Percentiles rank a stretch among this genome's conserved stretches.
Conservation (phyloP, 1,140 invertebrate species). For the Pygmarrhopalites habei region DNA sequence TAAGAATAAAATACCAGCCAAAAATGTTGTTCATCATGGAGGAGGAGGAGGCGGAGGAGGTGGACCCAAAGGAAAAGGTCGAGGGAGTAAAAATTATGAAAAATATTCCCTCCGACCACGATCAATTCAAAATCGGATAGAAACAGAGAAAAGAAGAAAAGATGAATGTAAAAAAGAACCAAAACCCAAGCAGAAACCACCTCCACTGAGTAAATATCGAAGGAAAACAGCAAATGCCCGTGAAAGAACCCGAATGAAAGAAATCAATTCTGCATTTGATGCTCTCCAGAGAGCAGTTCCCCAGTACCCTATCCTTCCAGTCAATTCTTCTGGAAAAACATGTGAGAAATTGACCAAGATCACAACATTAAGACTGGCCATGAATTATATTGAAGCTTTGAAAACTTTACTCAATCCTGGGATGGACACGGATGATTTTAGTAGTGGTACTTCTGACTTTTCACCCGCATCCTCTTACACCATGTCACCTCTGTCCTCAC, state of each 20-base stretch:
- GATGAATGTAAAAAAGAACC: conserved; percentile 41
- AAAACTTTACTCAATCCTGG: conserved; percentile 45
- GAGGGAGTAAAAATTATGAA: conserved; percentile 37
- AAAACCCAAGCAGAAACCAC: conserved; percentile 62
- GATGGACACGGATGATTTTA: neutral
- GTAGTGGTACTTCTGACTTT: conserved; percentile 23
- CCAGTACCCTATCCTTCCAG: conserved; percentile 41
- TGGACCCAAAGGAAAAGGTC: neutral
- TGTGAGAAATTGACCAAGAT: conserved; percentile 81
- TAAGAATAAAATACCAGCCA: conserved; percentile 11
- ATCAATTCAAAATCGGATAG: conserved; percentile 49
- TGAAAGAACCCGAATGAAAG: conserved; percentile 74
- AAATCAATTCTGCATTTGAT: conserved; percentile 83
- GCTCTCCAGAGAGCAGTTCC: conserved; percentile 67
- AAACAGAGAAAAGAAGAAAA: conserved; percentile 45
- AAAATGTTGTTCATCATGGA: too few relatives aligned
- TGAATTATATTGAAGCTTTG: conserved; percentile 73
- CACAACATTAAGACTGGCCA: conserved; percentile 73
- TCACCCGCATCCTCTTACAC: conserved; percentile 37
- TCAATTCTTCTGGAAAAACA: conserved; percentile 45
- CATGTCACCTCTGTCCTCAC: conserved; percentile 28
- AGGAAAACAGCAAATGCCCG: conserved; percentile 81
- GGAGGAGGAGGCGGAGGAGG: too few relatives aligned
- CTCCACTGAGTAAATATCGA: conserved; percentile 80
- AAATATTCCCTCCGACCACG: conserved; percentile 51